These are phyloP conservation scores for Drosophila subpulchrella DNA, from an alignment of 1,140 invertebrate genomes.

Conservation along the genomic window DNA sequence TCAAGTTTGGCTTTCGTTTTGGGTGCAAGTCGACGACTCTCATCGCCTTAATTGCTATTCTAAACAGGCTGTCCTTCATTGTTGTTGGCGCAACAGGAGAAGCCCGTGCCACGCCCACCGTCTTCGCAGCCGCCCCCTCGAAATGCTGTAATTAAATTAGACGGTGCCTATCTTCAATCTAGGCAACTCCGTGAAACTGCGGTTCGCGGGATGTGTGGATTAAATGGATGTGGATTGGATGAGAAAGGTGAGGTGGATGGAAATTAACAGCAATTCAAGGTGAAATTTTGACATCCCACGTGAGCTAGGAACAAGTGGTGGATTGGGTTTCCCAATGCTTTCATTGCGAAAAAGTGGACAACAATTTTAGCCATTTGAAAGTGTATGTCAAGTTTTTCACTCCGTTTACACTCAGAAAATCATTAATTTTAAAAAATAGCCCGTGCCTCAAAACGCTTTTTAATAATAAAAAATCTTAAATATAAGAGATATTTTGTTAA, in stretches of 20 bases:
- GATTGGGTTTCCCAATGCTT: too few relatives aligned
- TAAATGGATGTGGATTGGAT: not conserved
- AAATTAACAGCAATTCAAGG: not conserved
- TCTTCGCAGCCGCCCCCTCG: not conserved
- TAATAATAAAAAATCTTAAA: too few relatives aligned
- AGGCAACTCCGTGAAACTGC: conserved; percentile 32
- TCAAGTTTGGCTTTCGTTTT: conserved; percentile 23
- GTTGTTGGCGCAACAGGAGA: conserved; percentile 47
- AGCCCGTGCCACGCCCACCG: conserved; percentile 9
- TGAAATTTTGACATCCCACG: not conserved
- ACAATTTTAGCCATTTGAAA: too few relatives aligned
- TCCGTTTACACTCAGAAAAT: too few relatives aligned
- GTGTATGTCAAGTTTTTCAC: too few relatives aligned
- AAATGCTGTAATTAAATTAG: conserved; percentile 78
- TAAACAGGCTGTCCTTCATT: conserved; percentile 74
- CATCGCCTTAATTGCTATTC: conserved; percentile 75
- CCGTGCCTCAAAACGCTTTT: too few relatives aligned
- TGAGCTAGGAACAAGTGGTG: not conserved
- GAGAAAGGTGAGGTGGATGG: not conserved
- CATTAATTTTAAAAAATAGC: too few relatives aligned
- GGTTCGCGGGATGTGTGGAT: conserved; percentile 15
- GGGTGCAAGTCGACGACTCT: conserved; percentile 24
- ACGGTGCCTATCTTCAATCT: conserved; percentile 41
- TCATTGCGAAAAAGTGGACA: not conserved
- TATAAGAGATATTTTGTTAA: too few relatives aligned